Conservation (phyloP, 2,797 vertebrate species). For the Eulemur mongoz region DNA sequence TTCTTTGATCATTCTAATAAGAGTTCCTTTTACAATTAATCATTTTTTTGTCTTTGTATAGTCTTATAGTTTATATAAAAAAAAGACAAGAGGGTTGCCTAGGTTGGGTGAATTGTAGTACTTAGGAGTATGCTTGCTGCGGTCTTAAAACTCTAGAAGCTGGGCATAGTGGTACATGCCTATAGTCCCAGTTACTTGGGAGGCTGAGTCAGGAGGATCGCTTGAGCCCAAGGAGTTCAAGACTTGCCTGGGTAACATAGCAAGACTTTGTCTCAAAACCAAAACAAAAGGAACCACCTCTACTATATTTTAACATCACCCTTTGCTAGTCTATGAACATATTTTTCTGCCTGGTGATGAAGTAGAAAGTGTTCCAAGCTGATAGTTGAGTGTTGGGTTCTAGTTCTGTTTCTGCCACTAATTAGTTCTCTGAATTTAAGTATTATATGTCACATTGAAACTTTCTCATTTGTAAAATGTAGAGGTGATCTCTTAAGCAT, state of each 20-base stretch:
- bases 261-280: not conserved
- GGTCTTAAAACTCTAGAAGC: conserved; percentile 20
- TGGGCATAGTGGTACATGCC: not conserved
- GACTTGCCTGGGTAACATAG: not conserved
- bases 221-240: not conserved
- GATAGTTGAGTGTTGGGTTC: conserved; percentile 31
- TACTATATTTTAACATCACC: conserved; percentile 12
- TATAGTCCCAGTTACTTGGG: not conserved
- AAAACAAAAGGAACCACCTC: not conserved
- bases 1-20: conserved; percentile 45
- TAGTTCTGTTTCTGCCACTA: not conserved
- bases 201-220: not conserved
- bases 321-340: conserved; percentile 4
- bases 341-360: not conserved
- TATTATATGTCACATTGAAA: conserved; percentile 18
- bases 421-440: conserved; percentile 14
- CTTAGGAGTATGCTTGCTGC: conserved; percentile 7
- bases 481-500: conserved; percentile 30
- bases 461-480: conserved; percentile 32
- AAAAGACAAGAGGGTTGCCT: conserved; percentile 19
- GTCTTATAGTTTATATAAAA: conserved; percentile 38
- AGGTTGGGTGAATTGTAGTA: conserved; percentile 9
- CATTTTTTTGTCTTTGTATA: conserved; percentile 49
- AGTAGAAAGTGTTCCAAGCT: conserved; percentile 38
- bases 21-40: conserved; percentile 49